Evolutionary conservation across 2,113 vertebrate genomes (phyloP).

Genomic region (Proterorhinus semilunaris): DNA sequence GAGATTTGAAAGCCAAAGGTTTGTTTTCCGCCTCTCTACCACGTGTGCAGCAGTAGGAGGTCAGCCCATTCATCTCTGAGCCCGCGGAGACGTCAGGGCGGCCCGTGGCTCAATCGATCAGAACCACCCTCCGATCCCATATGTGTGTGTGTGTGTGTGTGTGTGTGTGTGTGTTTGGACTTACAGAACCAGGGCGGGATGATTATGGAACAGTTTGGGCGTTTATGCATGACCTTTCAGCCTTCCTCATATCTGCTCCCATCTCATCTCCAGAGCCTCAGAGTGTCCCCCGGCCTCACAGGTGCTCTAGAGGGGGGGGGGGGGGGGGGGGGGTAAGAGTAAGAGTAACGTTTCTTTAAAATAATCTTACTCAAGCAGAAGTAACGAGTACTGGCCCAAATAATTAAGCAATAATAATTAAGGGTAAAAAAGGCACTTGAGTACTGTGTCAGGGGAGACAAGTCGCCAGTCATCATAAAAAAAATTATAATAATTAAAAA

Average conservation of each 20-base stretch:
- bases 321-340: too few relatives aligned
- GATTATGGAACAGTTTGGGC: slow-evolving; percentile 18
- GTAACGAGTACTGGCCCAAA: too few relatives aligned
- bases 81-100: slow-evolving; percentile 62
- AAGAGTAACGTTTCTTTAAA: too few relatives aligned
- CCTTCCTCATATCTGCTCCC: slow-evolving; percentile 25
- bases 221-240: slow-evolving; percentile 31
- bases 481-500: too few relatives aligned
- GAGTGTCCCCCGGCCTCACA: not conserved
- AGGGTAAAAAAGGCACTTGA: too few relatives aligned
- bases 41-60: slow-evolving; percentile 49
- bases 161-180: slow-evolving; percentile 43
- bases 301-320: not conserved
- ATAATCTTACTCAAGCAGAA: too few relatives aligned
- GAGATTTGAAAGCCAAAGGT: slow-evolving; percentile 62
- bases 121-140: slow-evolving; percentile 40
- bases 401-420: too few relatives aligned
- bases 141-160: slow-evolving; percentile 42
- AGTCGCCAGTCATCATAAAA: too few relatives aligned
- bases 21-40: slow-evolving; percentile 52
- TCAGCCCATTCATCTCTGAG: slow-evolving; percentile 70
- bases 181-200: slow-evolving; percentile 15
- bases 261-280: slow-evolving; percentile 13
- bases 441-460: too few relatives aligned
- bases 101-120: slow-evolving; percentile 72